These are phyloP conservation scores for Rhagoletis zephyria DNA, from an alignment of 1,140 invertebrate genomes.

Conservation along the genomic window DNA sequence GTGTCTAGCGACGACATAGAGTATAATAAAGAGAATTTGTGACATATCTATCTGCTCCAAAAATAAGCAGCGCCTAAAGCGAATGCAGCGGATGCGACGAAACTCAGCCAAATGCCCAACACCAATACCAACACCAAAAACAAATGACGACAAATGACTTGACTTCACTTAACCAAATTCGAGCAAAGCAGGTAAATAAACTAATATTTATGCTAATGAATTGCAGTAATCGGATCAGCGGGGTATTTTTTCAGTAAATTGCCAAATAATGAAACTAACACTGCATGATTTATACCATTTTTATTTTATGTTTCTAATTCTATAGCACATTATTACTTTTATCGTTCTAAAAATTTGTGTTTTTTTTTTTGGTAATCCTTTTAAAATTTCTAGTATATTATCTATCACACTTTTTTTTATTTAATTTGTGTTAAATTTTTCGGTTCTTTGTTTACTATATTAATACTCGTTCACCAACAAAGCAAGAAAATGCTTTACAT, in stretches of 20 bases:
- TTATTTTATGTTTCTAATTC: slow-evolving; percentile 10
- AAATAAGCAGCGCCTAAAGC: background rate
- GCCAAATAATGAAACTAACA: slow-evolving; percentile 43
- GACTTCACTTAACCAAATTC: background rate
- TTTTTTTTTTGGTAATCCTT: background rate
- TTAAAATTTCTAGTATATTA: no score
- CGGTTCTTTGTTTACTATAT: no score
- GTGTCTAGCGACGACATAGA: no score
- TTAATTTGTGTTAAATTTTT: no score
- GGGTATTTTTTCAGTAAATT: background rate
- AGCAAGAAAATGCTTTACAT: no score
- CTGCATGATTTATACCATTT: slow-evolving; percentile 8
- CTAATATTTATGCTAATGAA: background rate
- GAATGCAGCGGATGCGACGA: background rate
- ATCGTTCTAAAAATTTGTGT: background rate
- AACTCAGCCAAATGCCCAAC: background rate
- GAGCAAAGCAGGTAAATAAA: background rate
- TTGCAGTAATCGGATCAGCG: background rate
- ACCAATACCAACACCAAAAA: slow-evolving; percentile 4
- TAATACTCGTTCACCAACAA: no score
- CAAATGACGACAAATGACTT: background rate
- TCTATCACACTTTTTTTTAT: no score
- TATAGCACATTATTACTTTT: background rate
- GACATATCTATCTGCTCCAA: background rate
- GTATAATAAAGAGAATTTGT: no score